Evolutionary conservation across 2,113 vertebrate genomes (phyloP).

Genomic region (Daubentonia madagascariensis): DNA sequence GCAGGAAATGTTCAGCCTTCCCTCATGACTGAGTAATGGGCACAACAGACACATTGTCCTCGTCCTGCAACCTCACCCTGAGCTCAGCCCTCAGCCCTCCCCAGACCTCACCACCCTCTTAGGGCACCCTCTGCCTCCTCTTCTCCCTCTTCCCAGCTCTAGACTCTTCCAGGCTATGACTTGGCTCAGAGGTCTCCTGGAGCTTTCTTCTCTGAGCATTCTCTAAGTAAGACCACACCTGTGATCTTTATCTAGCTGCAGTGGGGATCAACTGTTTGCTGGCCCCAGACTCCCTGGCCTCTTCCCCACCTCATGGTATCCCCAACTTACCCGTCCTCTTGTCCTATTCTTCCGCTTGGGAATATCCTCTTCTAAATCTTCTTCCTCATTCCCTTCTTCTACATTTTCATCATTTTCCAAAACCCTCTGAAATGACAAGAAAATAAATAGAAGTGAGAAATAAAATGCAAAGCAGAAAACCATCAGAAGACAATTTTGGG

Average conservation of each 20-base stretch:
- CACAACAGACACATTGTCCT: background rate
- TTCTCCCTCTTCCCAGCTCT: background rate
- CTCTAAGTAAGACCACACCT: background rate
- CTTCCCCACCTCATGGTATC: background rate
- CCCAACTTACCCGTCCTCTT: slow-evolving; percentile 92
- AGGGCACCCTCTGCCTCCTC: background rate
- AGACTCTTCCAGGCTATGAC: background rate
- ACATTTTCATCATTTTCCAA: slow-evolving; percentile 97
- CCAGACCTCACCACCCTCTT: background rate
- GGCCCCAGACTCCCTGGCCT: background rate
- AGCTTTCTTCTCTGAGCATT: background rate
- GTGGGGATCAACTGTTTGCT: fast-evolving
- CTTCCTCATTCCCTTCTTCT: slow-evolving; percentile 95
- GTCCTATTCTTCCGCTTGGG: slow-evolving; percentile 97
- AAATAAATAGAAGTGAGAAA: slow-evolving; percentile 67
- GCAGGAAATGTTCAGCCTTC: background rate
- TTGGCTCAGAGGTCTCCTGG: background rate
- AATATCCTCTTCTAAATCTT: slow-evolving; percentile 96
- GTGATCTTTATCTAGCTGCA: background rate
- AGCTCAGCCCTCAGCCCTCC: background rate
- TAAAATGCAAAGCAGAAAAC: background rate
- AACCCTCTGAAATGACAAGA: slow-evolving; percentile 88
- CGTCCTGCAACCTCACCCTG: background rate
- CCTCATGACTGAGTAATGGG: background rate
- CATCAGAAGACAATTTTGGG: background rate